Conservation (phyloP, 1,140 invertebrate species). For the Trichomalopsis sarcophagae region DNA sequence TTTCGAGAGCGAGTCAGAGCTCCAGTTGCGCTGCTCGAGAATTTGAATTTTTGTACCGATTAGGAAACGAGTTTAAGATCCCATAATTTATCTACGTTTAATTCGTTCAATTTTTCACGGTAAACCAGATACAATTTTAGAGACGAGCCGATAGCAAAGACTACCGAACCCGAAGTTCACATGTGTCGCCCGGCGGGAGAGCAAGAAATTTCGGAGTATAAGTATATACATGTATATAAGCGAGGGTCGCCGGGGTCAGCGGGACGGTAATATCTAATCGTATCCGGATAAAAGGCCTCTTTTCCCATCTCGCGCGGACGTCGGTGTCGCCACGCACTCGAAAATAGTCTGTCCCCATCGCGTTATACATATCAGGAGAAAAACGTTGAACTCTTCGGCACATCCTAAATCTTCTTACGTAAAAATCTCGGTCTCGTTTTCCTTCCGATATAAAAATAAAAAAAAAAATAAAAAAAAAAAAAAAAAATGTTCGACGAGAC, state of each 20-base stretch:
- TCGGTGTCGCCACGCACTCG: neutral
- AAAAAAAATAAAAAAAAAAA: no score
- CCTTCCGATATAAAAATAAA: neutral
- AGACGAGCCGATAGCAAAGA: no score
- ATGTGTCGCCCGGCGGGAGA: neutral
- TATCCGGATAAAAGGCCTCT: conserved; percentile 3
- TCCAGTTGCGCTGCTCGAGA: conserved; percentile 1
- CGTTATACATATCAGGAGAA: neutral
- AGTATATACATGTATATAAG: neutral
- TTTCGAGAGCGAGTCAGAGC: neutral
- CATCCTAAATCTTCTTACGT: no score
- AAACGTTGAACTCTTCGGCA: neutral
- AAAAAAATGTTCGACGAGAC: neutral
- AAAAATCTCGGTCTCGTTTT: neutral
- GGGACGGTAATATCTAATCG: conserved; percentile 4
- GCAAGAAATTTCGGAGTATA: neutral
- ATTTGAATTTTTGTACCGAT: neutral
- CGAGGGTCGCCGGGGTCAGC: neutral
- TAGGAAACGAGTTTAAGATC: conserved; percentile 7
- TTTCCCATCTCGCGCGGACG: neutral
- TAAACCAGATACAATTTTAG: neutral
- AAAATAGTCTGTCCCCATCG: neutral
- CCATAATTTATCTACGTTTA: no score
- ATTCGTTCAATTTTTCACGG: neutral
- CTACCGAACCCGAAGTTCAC: neutral